Percentiles rank a stretch among this genome's conserved stretches.
Evolutionary conservation across 1,140 invertebrate species (phyloP).

Genomic region (Drosophila sucinea): DNA sequence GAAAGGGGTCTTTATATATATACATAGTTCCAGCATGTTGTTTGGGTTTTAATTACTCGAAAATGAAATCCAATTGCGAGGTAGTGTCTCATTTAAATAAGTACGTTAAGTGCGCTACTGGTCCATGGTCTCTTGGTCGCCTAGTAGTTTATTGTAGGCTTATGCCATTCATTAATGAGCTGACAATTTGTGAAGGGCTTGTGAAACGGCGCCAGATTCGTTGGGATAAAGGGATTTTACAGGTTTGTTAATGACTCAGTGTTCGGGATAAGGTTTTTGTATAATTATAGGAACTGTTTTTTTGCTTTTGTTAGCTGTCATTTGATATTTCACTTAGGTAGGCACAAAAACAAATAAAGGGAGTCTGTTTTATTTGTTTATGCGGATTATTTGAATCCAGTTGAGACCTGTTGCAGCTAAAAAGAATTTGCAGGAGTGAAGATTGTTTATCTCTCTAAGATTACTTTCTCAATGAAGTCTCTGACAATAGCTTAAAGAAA

Average conservation of each 20-base stretch:
- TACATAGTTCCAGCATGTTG: slow-evolving; percentile 3
- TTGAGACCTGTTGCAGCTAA: neutral
- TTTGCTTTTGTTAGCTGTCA: neutral
- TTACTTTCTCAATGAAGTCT: too few species aligned
- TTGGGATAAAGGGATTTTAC: neutral
- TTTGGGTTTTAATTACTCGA: slow-evolving; percentile 58
- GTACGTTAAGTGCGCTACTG: slow-evolving; percentile 1
- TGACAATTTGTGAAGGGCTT: slow-evolving; percentile 3
- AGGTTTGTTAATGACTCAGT: neutral
- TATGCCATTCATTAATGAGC: slow-evolving; percentile 14
- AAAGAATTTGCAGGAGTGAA: neutral
- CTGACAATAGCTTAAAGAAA: too few species aligned
- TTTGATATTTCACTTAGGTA: neutral
- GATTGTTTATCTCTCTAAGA: too few species aligned
- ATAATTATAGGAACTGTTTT: neutral
- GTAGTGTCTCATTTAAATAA: slow-evolving; percentile 30
- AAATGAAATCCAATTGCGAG: slow-evolving; percentile 45
- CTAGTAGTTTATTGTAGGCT: slow-evolving; percentile 8
- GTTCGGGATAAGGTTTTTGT: neutral
- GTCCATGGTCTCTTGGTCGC: neutral
- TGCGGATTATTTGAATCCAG: too few species aligned
- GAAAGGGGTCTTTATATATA: neutral
- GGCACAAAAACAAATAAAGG: neutral
- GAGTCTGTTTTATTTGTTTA: neutral
- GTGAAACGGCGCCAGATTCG: neutral